These are phyloP conservation scores for Xyrauchen texanus DNA, from an alignment of 2,113 vertebrate genomes.

Conservation along the genomic window DNA sequence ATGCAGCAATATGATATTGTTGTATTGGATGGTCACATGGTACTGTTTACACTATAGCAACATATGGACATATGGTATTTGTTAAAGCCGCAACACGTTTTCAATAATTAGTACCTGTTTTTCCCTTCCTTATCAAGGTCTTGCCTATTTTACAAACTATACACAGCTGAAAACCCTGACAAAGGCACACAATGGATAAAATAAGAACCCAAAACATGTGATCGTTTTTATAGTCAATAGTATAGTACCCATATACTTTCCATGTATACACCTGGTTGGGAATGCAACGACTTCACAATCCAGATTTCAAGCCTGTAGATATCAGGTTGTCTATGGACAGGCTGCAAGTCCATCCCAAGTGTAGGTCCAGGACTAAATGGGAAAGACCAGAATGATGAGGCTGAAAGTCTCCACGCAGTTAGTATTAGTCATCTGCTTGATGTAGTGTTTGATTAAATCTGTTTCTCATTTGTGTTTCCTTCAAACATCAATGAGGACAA, in stretches of 20 bases:
- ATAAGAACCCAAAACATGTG: conserved; percentile 70
- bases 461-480: conserved; percentile 23
- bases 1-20: conserved; percentile 71
- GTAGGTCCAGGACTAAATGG: conserved; percentile 14
- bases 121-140: conserved; percentile 63
- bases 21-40: conserved; percentile 65
- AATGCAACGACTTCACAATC: conserved; percentile 29
- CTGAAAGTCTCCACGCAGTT: conserved; percentile 37
- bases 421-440: conserved; percentile 33
- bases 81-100: conserved; percentile 53
- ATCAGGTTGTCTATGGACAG: conserved; percentile 17
- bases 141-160: conserved; percentile 74
- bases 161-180: conserved; percentile 80
- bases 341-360: background rate
- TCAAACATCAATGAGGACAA: conserved; percentile 1
- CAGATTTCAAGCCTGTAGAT: conserved; percentile 43
- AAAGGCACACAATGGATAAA: conserved; percentile 82
- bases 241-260: conserved; percentile 66
- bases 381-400: conserved; percentile 34
- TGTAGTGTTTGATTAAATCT: conserved; percentile 49
- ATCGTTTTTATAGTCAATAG: conserved; percentile 59
- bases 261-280: conserved; percentile 56
- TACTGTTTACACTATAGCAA: conserved; percentile 56
- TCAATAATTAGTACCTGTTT: conserved; percentile 74
- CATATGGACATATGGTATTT: conserved; percentile 56